These are phyloP conservation scores for Strigops habroptila DNA, from an alignment of 2,113 vertebrate genomes.

Conservation along the genomic window DNA sequence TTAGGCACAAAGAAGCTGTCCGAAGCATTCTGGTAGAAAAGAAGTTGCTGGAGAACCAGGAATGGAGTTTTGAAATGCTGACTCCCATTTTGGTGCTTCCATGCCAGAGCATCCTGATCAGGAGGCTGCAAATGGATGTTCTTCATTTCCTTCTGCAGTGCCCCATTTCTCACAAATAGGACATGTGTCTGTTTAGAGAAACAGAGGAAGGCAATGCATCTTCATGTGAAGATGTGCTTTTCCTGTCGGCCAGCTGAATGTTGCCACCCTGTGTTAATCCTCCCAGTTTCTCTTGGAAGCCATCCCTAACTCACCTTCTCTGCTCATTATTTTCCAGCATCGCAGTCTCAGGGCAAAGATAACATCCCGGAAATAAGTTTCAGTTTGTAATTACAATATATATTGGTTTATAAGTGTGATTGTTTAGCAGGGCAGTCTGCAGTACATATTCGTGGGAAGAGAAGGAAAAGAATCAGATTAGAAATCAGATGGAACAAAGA, in stretches of 20 bases:
- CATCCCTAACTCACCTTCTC: neutral
- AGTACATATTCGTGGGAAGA: neutral
- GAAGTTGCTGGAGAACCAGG: neutral
- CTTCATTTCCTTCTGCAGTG: neutral
- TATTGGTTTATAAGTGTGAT: constrained; percentile 58
- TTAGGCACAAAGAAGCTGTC: neutral
- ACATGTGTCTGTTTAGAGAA: neutral
- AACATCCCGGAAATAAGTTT: constrained; percentile 60
- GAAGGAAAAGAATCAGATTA: constrained; percentile 32
- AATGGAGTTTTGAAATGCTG: neutral
- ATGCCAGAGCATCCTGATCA: neutral
- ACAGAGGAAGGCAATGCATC: neutral
- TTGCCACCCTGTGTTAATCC: neutral
- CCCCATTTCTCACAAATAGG: neutral
- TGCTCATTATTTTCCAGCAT: constrained; percentile 26
- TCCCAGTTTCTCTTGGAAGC: neutral
- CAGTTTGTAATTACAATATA: constrained; percentile 64
- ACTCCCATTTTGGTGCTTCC: neutral
- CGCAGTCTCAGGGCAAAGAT: neutral
- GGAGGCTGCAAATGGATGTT: neutral
- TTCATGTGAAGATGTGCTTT: neutral
- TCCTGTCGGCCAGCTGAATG: neutral
- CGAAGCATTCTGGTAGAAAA: neutral
- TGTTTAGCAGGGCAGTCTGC: constrained; percentile 8
- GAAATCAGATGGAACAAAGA: constrained; percentile 46